phyloP scores from a whole-genome alignment of 2,888 invertebrate genomes.

The Andrena praecox region DNA sequence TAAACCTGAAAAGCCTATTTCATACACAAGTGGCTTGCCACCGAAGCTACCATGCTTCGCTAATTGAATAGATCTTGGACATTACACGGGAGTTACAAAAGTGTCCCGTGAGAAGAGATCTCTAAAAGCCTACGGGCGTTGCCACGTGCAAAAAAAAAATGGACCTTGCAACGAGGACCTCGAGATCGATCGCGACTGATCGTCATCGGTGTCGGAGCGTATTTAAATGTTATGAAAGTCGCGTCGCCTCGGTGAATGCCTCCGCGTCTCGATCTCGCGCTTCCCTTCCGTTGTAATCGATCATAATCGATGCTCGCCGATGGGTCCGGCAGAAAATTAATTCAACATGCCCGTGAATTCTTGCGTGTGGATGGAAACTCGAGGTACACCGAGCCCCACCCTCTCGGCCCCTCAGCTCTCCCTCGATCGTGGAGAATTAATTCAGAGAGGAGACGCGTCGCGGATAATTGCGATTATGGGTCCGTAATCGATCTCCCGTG shows the following conservation, averaged over 20 bases:
- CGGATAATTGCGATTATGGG: conserved; percentile 52
- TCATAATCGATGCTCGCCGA: conserved; percentile 58
- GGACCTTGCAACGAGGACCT: not conserved
- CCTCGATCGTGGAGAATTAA: conserved; percentile 41
- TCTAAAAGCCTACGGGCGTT: not conserved
- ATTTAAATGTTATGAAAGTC: conserved; percentile 29
- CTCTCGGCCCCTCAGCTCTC: not conserved
- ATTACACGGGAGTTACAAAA: not conserved
- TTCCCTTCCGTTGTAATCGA: conserved; percentile 44
- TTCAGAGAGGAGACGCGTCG: conserved; percentile 34
- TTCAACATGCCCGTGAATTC: conserved; percentile 68
- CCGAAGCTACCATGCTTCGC: not conserved
- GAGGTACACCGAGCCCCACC: conserved; percentile 12
- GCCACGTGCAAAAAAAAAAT: not conserved
- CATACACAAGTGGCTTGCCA: not conserved
- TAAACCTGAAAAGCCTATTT: not conserved
- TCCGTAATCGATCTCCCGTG: conserved; percentile 44
- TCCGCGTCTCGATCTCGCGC: not conserved
- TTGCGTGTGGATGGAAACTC: conserved; percentile 63
- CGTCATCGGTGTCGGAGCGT: not conserved
- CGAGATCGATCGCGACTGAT: conserved; percentile 19
- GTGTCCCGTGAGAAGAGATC: not conserved
- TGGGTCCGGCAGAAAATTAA: conserved; percentile 72
- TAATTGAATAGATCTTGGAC: not conserved
- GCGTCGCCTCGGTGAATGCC: not conserved